phyloP scores from a whole-genome alignment of 2,888 invertebrate genomes.

The Physocephala rufipes region DNA sequence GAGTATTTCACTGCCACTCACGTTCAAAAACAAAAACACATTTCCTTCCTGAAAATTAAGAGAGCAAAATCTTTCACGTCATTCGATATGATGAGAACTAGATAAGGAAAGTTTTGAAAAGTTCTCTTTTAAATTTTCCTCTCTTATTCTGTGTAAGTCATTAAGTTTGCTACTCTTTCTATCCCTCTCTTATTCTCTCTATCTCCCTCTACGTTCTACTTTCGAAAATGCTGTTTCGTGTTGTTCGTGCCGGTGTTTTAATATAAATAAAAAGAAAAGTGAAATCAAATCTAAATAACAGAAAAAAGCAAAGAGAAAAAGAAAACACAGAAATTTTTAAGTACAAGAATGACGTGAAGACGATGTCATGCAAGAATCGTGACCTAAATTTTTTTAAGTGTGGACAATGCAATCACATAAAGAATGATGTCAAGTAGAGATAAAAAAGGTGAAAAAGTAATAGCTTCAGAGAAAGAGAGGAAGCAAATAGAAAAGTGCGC shows the following conservation, averaged over 20 bases:
- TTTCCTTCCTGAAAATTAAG: too few relatives aligned
- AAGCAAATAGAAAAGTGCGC: background rate
- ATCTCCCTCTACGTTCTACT: background rate
- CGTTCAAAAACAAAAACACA: too few relatives aligned
- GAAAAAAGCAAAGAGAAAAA: background rate
- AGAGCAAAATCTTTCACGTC: background rate
- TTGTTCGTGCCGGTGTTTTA: background rate
- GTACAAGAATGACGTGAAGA: constrained; percentile 1
- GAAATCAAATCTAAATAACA: constrained; percentile 28
- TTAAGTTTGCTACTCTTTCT: background rate
- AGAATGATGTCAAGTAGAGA: constrained; percentile 7
- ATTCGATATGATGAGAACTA: background rate
- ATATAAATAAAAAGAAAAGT: constrained; percentile 29
- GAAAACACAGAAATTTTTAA: constrained; percentile 1
- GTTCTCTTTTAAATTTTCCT: too few relatives aligned
- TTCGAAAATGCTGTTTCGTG: background rate
- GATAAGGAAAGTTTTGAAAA: too few relatives aligned
- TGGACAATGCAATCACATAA: constrained; percentile 4
- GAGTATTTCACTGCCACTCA: too few relatives aligned
- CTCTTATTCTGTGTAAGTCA: too few relatives aligned
- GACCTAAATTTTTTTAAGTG: constrained; percentile 23
- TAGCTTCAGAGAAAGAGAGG: background rate
- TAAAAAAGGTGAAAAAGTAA: background rate
- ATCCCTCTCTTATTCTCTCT: constrained; percentile 31
- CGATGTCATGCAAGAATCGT: constrained; percentile 18